Evolutionary conservation across 2,797 vertebrate species (phyloP), one percentile per base, ranked within the genome.

Genomic region (Garrulus glandarius): DNA sequence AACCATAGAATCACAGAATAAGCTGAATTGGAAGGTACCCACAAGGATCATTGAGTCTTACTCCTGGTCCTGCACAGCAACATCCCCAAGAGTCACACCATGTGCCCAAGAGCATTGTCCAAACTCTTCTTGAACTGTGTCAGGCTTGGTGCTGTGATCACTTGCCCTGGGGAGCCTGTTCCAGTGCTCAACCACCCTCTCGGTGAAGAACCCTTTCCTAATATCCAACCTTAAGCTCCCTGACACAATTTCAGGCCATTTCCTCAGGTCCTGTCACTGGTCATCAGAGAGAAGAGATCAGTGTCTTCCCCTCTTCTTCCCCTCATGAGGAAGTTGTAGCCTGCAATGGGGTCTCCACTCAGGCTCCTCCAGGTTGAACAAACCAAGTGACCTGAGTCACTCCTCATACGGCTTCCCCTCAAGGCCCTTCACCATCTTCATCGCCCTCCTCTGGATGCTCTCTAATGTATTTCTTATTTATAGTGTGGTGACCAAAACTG

Each of bases 181-280:
- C n/a, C 47, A 70, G 15, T 53, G 79, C 39, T 27, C 46, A 52
- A 0, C 2, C 32, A 32, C 17, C 7, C 5, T 52, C 37, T 44
- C 11, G 11, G 46, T 52, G 27, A 32, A 43, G 32, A 70, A 32
- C 9, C 7, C 21, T 36, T 7, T 30, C 7, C 17, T 52, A 9
- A 36, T 16, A 52, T 32, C 10, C 16, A 43, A 5, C 16, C 13
- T 59, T 30, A 69, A 24, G 8, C 55, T 3, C 30, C 7, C 21
- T 50, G 21, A 24, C 20, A 30, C 10, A 59, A 3, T 6, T 69
- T 36, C 16, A 43, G 16, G 21, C 21, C 20, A 36, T 69, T 69
- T 16, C 21, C 17, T 69, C 0, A 0, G 4, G 24, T 69, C 10
- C 52, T 59, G 36, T 30, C 26, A 20, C 26, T 52, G 21, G n/a